phyloP scores from a whole-genome alignment of 2,113 vertebrate species.

The Corythornis vintsioides region DNA sequence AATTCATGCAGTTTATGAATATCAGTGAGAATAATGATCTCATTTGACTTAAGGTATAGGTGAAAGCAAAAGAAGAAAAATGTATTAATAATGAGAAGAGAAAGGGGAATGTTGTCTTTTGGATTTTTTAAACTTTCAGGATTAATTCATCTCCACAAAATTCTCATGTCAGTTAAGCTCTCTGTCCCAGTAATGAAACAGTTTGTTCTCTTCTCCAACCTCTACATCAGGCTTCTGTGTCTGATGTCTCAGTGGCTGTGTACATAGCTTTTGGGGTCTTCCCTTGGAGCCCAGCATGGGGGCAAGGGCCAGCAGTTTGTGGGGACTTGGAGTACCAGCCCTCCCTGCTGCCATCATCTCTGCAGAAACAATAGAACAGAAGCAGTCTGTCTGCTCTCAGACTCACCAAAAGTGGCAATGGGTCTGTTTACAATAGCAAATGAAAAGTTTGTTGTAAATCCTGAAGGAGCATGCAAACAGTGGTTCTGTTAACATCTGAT shows the following conservation, averaged over 20 bases:
- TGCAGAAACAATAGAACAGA: background rate
- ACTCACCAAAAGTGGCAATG: background rate
- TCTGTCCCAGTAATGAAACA: background rate
- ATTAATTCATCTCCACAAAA: background rate
- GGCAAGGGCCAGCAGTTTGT: background rate
- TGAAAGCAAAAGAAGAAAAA: background rate
- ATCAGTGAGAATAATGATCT: background rate
- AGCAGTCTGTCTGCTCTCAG: background rate
- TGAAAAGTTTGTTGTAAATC: background rate
- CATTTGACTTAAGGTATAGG: background rate
- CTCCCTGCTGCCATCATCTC: background rate
- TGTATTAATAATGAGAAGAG: background rate
- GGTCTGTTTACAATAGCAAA: background rate
- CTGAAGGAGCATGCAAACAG: accelerated
- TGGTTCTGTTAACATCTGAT: background rate
- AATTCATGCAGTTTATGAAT: background rate
- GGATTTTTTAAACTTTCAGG: background rate
- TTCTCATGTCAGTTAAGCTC: background rate
- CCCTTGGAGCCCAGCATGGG: accelerated
- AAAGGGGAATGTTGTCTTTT: background rate
- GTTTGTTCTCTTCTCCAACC: background rate
- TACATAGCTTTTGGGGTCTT: background rate
- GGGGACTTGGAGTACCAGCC: background rate
- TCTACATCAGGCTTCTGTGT: background rate
- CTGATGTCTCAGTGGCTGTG: background rate